These are phyloP conservation scores for Byasa hedistus DNA, from an alignment of 2,888 invertebrate genomes.

Conservation along the genomic window DNA sequence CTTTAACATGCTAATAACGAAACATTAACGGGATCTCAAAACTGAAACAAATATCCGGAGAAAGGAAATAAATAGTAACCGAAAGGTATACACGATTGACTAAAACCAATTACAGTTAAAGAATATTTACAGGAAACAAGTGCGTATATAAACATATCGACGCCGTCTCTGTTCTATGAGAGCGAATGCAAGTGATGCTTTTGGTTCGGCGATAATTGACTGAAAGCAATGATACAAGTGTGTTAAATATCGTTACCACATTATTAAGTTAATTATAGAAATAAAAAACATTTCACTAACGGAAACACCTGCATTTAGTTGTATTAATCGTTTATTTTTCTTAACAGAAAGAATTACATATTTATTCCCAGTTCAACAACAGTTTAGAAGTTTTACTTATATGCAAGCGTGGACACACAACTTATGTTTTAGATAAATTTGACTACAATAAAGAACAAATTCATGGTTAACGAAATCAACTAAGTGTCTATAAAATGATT, in stretches of 20 bases:
- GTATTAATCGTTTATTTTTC: neutral
- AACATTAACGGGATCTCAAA: neutral
- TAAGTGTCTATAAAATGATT: slow-evolving; percentile 2
- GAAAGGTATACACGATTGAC: neutral
- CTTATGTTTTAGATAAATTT: neutral
- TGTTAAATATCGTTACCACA: neutral
- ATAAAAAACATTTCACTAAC: neutral
- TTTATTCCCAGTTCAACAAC: neutral
- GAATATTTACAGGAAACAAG: slow-evolving; percentile 5
- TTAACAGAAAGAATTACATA: too few relatives aligned
- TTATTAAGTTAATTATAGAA: neutral
- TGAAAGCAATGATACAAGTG: slow-evolving; percentile 1
- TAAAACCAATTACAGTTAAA: neutral
- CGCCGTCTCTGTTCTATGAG: slow-evolving; percentile 10
- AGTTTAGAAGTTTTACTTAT: neutral
- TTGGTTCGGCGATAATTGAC: slow-evolving; percentile 17
- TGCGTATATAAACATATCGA: slow-evolving; percentile 10
- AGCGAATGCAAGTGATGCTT: slow-evolving; percentile 13
- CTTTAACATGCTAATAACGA: neutral
- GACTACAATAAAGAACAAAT: neutral
- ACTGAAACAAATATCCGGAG: neutral
- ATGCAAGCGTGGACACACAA: neutral
- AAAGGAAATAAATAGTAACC: neutral
- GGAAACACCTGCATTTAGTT: neutral
- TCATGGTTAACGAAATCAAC: slow-evolving; percentile 14